These are phyloP conservation scores for Calameuta idolon DNA, from an alignment of 2,888 invertebrate species.

Conservation along the genomic window DNA sequence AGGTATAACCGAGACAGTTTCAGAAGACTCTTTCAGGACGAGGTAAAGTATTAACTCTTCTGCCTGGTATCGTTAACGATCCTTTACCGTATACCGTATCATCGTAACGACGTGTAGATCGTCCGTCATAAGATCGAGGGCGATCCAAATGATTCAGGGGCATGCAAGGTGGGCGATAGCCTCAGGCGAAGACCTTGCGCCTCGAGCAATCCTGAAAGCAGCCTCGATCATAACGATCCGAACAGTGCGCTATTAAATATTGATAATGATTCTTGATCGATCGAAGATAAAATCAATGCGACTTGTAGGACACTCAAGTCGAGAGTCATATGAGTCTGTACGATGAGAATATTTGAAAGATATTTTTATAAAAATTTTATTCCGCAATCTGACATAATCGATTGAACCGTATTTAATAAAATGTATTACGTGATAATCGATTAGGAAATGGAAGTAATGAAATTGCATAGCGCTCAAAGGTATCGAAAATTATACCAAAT, in stretches of 20 bases:
- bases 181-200: constrained; percentile 35
- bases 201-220: constrained; percentile 46
- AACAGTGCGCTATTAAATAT: not conserved
- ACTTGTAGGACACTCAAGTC: not conserved
- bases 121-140: constrained; percentile 23
- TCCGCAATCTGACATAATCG: not conserved
- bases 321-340: not conserved
- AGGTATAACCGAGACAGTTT: constrained; percentile 75
- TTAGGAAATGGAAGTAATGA: not conserved
- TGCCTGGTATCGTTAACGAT: not conserved
- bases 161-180: constrained; percentile 60
- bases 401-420: not conserved
- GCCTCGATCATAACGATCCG: constrained; percentile 21
- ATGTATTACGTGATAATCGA: not conserved
- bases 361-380: not conserved
- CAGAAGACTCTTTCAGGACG: constrained; percentile 76
- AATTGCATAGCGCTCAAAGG: not conserved
- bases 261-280: not conserved
- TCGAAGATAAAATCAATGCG: not conserved
- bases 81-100: not conserved
- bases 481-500: not conserved
- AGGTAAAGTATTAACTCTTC: constrained; percentile 70
- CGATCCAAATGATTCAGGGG: constrained; percentile 46
- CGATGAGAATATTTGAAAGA: not conserved
- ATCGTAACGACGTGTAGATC: not conserved